Evolutionary conservation across 2,113 vertebrate species (phyloP).

Genomic region (Ptychochromis oligacanthus): DNA sequence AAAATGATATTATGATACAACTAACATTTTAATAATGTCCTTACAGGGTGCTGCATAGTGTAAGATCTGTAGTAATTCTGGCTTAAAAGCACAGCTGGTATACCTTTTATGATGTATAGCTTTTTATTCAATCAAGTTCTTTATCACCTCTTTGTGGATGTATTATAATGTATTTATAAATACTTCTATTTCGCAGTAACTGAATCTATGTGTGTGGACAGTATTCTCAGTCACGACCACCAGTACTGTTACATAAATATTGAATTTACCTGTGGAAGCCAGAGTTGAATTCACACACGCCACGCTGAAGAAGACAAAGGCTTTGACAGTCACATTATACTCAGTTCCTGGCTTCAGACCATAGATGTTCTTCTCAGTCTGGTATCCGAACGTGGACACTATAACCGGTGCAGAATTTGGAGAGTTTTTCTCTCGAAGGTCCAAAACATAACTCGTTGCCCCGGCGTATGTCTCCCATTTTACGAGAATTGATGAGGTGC

Average conservation of each 20-base stretch:
- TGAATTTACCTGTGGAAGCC: constrained; percentile 68
- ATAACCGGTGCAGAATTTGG: constrained; percentile 61
- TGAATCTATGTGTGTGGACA: background rate
- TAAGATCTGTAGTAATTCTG: background rate
- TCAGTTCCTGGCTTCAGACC: constrained; percentile 71
- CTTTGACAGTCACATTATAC: constrained; percentile 78
- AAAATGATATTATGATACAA: background rate
- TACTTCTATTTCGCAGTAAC: background rate
- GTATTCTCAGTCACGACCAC: background rate
- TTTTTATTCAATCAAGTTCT: background rate
- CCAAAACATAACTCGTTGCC: constrained; percentile 74
- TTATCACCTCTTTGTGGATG: background rate
- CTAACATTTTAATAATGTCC: background rate
- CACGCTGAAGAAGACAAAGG: constrained; percentile 59
- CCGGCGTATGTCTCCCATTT: constrained; percentile 57
- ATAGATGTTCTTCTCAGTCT: constrained; percentile 33
- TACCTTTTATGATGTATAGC: background rate
- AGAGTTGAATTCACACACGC: constrained; percentile 38
- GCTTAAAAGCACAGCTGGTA: background rate
- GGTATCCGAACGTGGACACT: background rate
- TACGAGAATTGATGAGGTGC: constrained; percentile 66
- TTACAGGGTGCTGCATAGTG: background rate
- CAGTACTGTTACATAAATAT: background rate
- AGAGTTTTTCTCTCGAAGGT: constrained; percentile 70
- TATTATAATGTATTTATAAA: background rate